Evolutionary conservation across 2,797 vertebrate genomes (phyloP).

Genomic region (Chromobotia macracanthus): DNA sequence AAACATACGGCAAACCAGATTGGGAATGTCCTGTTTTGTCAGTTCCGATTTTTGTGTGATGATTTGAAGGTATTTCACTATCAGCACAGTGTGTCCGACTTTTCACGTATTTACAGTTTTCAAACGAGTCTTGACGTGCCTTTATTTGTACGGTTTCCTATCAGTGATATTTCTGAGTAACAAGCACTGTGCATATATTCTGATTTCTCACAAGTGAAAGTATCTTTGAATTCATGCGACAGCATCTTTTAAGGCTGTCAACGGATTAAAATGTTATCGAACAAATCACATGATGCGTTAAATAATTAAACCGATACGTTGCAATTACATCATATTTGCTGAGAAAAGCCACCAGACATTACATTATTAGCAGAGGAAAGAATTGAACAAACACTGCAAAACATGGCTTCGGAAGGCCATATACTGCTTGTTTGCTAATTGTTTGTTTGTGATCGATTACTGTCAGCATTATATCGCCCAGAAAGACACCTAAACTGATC

Average conservation of each 20-base stretch:
- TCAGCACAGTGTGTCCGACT: not conserved
- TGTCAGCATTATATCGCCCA: not conserved
- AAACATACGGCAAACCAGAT: slow-evolving; percentile 78
- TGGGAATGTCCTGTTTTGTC: slow-evolving; percentile 80
- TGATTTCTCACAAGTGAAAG: not conserved
- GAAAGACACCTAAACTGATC: not conserved
- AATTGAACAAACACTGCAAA: no score
- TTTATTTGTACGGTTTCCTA: slow-evolving; percentile 30
- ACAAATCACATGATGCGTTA: no score
- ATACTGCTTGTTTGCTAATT: no score
- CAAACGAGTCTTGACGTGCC: slow-evolving; percentile 1
- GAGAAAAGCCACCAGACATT: no score
- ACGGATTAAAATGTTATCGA: not conserved
- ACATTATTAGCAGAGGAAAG: no score
- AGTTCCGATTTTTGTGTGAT: slow-evolving; percentile 67
- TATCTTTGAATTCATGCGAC: not conserved
- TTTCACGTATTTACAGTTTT: not conserved
- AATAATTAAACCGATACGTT: no score
- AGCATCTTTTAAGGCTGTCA: not conserved
- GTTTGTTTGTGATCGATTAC: no score
- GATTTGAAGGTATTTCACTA: slow-evolving; percentile 11
- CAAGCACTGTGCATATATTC: not conserved
- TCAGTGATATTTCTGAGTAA: slow-evolving; percentile 5
- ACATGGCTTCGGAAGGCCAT: no score
- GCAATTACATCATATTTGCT: no score